Base-by-base conservation (phyloP, 2,113 vertebrate species). In the Lanius ludovicianus region DNA sequence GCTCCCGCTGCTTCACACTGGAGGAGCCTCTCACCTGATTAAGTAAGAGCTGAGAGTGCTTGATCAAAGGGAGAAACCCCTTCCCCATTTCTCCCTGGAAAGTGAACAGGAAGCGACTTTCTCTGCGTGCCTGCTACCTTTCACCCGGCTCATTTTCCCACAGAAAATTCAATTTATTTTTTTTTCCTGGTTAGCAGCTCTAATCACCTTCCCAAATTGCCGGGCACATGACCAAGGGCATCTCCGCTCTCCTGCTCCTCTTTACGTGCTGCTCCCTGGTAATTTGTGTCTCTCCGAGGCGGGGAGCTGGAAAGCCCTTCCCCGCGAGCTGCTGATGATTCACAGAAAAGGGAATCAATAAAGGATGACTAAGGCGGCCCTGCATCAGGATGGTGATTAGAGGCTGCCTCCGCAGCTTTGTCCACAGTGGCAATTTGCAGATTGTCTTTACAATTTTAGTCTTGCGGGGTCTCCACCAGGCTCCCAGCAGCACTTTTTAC, bases 241-340 rank as follows among this genome's bases (percentile, higher is more conserved):
- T 78, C 91, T 78, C 81, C 15, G 5, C 84, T 33, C 70, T 63
- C 59, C 85, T 16, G 69, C 44, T 57, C 78, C 78, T 77, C 82
- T 81, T 93, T 67, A 41, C 28, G 39, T 46, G 92, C 76, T 17
- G 5, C 49, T 6, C 13, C n/a, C 74, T 9, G 35, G 79, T 75
- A 75, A 96, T 92, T 78, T 62, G 88, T 78, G 93, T 77, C 88
- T 92, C 83, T 93, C 80, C 5, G 5, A 95, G 79, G 46, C 8
- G 16, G 47, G 90, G 73, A 89, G 91, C 91, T 70, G 87, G 90
- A 95, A 94, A 91, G 90, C 90, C 68, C 64, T 93, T 94, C 90
- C 92, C 95, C 80, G 19, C 7, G 17, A 96, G 90, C 79, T 96
- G 86, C 75, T 78, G 95, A 96, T 97, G 96, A 96, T 89, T 96